Evolutionary conservation across 2,113 vertebrate species (phyloP).

Genomic region (Myotis yumanensis): DNA sequence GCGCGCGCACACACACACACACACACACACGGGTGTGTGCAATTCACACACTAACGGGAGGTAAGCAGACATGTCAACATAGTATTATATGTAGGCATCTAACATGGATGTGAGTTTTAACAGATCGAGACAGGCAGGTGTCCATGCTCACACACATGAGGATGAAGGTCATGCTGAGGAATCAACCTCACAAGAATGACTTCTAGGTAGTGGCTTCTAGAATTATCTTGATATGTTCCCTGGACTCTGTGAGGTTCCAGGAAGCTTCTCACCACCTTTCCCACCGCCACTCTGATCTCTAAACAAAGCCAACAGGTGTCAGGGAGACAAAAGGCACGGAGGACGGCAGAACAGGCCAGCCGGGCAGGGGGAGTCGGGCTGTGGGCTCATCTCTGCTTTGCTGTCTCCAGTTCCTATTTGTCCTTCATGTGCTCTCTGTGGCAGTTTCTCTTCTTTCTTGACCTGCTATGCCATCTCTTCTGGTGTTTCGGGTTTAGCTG

Average conservation of each 20-base stretch:
- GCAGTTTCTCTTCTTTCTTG: not conserved
- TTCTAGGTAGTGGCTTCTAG: not conserved
- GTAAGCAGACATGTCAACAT: not conserved
- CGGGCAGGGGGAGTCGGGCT: fast-evolving
- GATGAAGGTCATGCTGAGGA: not conserved
- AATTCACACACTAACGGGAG: not conserved
- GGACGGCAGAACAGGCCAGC: fast-evolving
- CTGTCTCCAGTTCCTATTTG: not conserved
- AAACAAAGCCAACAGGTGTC: not conserved
- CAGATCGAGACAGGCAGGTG: not conserved
- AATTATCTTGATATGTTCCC: not conserved
- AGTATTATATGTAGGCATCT: not conserved
- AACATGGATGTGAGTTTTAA: not conserved
- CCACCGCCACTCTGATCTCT: not conserved
- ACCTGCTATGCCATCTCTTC: not conserved
- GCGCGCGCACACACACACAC: not conserved
- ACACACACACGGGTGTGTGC: fast-evolving
- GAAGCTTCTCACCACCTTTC: too few relatives aligned
- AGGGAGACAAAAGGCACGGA: not conserved
- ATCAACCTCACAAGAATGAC: not conserved
- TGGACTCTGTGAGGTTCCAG: not conserved
- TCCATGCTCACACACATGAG: fast-evolving
- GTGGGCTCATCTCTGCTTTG: not conserved
- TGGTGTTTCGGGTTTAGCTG: not conserved
- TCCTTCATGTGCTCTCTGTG: not conserved